These are phyloP conservation scores for Nebria brevicollis DNA, from an alignment of 2,888 invertebrate genomes.

Conservation along the genomic window DNA sequence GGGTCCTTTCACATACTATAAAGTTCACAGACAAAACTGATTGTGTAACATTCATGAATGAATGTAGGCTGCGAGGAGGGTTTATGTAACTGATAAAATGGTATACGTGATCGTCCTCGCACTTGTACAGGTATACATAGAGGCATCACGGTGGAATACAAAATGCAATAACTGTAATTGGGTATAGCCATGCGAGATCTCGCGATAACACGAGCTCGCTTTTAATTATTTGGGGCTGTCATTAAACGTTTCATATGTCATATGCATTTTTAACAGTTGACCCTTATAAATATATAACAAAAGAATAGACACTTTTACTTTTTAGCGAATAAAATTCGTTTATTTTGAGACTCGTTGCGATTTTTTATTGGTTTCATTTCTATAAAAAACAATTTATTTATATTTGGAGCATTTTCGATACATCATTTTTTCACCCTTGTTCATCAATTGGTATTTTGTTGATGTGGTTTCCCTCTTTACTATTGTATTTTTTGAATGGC, in stretches of 20 bases:
- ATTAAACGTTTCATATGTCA: constrained; percentile 34
- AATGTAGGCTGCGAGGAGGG: not conserved
- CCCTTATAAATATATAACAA: too few species aligned
- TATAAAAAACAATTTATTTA: too few species aligned
- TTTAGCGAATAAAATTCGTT: too few species aligned
- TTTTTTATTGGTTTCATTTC: too few species aligned
- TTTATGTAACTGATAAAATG: constrained; percentile 38
- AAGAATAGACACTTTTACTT: too few species aligned
- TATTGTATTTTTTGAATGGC: too few species aligned
- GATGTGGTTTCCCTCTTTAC: too few species aligned
- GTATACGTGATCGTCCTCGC: constrained; percentile 38
- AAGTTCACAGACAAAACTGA: not conserved
- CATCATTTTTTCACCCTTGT: too few species aligned
- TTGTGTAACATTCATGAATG: not conserved
- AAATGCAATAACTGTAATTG: constrained; percentile 44
- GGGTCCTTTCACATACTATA: not conserved
- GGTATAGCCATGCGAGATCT: constrained; percentile 38
- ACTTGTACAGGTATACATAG: constrained; percentile 28
- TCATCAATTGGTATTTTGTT: too few species aligned
- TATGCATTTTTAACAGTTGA: not conserved
- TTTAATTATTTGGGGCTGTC: constrained; percentile 40
- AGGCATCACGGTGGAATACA: constrained; percentile 20
- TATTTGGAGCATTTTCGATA: too few species aligned
- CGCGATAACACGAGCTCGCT: constrained; percentile 30
- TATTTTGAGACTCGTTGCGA: too few species aligned